A percentile compares a stretch with the other conserved stretches of the same genome.
phyloP scores from a whole-genome alignment of 2,797 vertebrate species.

The Acanthornis magna region DNA sequence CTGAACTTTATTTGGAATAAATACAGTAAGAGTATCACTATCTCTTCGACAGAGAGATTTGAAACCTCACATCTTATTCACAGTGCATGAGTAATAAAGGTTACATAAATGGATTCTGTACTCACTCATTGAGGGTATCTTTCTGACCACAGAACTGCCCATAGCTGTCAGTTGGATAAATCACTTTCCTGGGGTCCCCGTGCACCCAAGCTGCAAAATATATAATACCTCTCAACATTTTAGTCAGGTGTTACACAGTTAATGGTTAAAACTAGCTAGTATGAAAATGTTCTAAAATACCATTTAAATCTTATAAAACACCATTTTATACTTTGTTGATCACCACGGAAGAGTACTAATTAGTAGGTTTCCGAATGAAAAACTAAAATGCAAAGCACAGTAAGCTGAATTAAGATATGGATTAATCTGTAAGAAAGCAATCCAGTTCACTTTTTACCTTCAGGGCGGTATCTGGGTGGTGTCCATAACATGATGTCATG shows the following conservation, averaged over 20 bases:
- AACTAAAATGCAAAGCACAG: neutral
- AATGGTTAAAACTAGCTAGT: neutral
- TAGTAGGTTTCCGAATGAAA: conserved; percentile 65
- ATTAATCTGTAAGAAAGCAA: conserved; percentile 50
- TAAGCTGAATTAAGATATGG: neutral
- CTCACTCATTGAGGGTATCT: conserved; percentile 89
- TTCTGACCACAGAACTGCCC: conserved; percentile 95
- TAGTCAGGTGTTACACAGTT: neutral
- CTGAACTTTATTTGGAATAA: neutral
- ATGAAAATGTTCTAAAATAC: conserved; percentile 25
- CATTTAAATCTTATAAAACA: neutral
- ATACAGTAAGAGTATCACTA: neutral
- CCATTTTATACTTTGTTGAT: neutral
- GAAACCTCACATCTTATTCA: neutral
- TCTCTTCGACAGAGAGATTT: neutral
- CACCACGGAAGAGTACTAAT: conserved; percentile 32
- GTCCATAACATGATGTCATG: conserved; percentile 62
- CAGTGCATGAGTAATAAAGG: neutral
- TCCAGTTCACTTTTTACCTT: conserved; percentile 24
- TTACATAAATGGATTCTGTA: conserved; percentile 36
- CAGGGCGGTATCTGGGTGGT: neutral
- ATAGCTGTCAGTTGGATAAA: conserved; percentile 92
- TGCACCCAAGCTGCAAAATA: conserved; percentile 89
- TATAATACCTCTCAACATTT: neutral
- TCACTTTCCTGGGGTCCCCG: conserved; percentile 91